A percentile compares a stretch with the other conserved stretches of the same genome.
phyloP scores from a whole-genome alignment of 2,888 invertebrate genomes.

The Brenthis ino region DNA sequence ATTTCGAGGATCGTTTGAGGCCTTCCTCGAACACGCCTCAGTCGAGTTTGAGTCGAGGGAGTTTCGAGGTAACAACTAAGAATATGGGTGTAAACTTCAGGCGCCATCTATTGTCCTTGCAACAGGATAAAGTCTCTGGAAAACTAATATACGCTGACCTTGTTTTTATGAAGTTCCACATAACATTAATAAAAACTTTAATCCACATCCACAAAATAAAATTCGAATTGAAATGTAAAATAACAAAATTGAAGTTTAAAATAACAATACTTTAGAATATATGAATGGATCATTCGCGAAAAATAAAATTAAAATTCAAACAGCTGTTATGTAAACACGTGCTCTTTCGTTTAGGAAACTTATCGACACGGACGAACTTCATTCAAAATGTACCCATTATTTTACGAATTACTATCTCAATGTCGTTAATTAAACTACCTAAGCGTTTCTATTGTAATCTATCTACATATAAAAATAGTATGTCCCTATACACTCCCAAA shows the following conservation, averaged over 20 bases:
- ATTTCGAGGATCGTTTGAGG: too few relatives aligned
- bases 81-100: too few relatives aligned
- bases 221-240: constrained; percentile 17
- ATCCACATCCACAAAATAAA: constrained; percentile 3
- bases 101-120: constrained; percentile 24
- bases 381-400: constrained; percentile 11
- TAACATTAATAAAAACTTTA: constrained; percentile 20
- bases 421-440: neutral
- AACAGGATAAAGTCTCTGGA: constrained; percentile 22
- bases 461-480: too few relatives aligned
- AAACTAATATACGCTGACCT: constrained; percentile 34
- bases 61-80: too few relatives aligned
- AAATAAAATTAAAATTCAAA: constrained; percentile 21
- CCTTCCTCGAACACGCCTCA: too few relatives aligned
- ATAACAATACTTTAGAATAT: constrained; percentile 11
- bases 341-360: neutral
- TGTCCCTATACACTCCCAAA: too few relatives aligned
- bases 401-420: neutral
- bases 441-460: too few relatives aligned
- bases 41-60: too few relatives aligned
- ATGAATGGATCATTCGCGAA: constrained; percentile 15
- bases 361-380: neutral
- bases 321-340: constrained; percentile 1
- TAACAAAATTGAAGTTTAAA: constrained; percentile 5
- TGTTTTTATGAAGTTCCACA: constrained; percentile 29